phyloP scores from a whole-genome alignment of 2,888 invertebrate species.

The Acleris sparsana region DNA sequence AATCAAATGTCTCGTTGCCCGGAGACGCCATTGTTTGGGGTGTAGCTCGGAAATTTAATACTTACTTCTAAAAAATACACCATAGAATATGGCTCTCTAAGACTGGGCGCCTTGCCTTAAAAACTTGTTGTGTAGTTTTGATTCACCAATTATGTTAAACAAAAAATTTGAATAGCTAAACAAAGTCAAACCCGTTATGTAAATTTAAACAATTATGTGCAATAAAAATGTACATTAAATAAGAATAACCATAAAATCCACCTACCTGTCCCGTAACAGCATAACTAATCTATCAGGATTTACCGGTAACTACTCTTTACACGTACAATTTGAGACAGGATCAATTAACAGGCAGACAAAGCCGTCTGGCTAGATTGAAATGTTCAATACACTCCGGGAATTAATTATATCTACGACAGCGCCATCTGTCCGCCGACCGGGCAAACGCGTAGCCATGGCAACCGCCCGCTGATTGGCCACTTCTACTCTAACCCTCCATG shows the following conservation, averaged over 20 bases:
- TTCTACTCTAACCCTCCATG: conserved; percentile 49
- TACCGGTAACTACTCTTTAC: conserved; percentile 30
- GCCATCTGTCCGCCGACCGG: conserved; percentile 66
- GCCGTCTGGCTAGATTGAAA: conserved; percentile 36
- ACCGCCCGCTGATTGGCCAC: conserved; percentile 79
- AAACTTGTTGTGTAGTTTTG: no score
- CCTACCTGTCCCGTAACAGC: conserved; percentile 27
- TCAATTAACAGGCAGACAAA: conserved; percentile 36
- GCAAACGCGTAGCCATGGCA: conserved; percentile 70
- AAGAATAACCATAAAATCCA: conserved; percentile 30
- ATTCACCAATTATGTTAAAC: no score
- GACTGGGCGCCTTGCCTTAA: no score
- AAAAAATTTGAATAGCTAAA: no score
- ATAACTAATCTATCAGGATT: conserved; percentile 33
- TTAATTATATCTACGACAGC: conserved; percentile 42
- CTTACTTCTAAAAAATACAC: no score
- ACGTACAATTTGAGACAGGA: conserved; percentile 35
- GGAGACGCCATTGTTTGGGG: conserved; percentile 12
- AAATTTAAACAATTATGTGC: no score
- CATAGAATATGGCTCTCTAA: no score
- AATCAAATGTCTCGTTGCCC: conserved; percentile 60
- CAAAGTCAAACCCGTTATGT: no score
- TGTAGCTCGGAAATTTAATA: conserved; percentile 9
- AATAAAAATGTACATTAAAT: no score
- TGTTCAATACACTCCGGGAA: conserved; percentile 36